phyloP scores from a whole-genome alignment of 2,888 invertebrate genomes.

The Hecatera dysodea region DNA sequence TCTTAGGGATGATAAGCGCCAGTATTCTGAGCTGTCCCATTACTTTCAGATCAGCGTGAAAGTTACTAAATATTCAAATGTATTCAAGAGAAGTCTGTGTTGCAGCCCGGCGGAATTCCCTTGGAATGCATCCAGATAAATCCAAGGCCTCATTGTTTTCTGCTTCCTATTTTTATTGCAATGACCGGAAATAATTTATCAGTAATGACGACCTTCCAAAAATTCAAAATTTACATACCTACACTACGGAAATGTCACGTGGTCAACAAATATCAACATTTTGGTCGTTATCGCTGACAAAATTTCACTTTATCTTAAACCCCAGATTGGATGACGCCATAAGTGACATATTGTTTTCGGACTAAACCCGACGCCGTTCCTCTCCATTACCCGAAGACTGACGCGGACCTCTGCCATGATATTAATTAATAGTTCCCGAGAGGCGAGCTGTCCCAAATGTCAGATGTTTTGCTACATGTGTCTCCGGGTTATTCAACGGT shows the following conservation, averaged over 20 bases:
- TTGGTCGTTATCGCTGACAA: neutral
- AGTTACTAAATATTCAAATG: conserved; percentile 52
- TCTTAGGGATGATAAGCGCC: conserved; percentile 17
- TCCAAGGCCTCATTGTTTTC: neutral
- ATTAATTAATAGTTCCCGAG: conserved; percentile 63
- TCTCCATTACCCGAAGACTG: conserved; percentile 47
- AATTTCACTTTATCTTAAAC: neutral
- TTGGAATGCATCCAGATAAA: conserved; percentile 44
- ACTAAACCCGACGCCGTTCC: conserved; percentile 35
- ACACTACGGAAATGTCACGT: neutral
- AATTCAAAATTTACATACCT: neutral
- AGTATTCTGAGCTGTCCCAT: conserved; percentile 20
- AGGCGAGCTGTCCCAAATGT: conserved; percentile 56
- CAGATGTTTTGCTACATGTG: conserved; percentile 62
- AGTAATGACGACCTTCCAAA: neutral
- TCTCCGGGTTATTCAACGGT: conserved; percentile 45
- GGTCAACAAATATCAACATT: neutral
- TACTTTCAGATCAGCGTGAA: conserved; percentile 47
- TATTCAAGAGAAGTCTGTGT: conserved; percentile 29
- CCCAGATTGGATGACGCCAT: conserved; percentile 24
- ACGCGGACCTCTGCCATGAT: conserved; percentile 45
- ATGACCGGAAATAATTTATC: neutral
- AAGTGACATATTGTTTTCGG: conserved; percentile 46
- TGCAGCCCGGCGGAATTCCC: conserved; percentile 15
- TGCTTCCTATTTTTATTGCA: conserved; percentile 10